Base-by-base conservation (phyloP, 2,797 vertebrate species). In the Gallinago nigripennis region DNA sequence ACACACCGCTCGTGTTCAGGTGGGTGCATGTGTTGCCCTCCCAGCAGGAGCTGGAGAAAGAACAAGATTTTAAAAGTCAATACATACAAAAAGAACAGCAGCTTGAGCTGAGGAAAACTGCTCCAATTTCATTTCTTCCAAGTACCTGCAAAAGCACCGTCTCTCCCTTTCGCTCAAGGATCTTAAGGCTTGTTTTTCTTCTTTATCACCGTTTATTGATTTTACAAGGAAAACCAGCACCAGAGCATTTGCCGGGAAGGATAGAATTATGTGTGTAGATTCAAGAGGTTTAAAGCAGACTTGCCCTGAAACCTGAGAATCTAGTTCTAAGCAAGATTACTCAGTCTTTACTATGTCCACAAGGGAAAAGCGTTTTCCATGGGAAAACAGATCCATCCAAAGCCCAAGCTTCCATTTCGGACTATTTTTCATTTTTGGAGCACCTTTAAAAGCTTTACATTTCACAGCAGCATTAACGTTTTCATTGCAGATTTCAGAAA, bases 211-310 rank as follows among this genome's bases (percentile, higher is more conserved):
- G 1, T 66, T 80, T 86, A 90, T 88, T 81, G 91, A 76, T 71
- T 92, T 80, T 78, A 82, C 56, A 87, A 76, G 61, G 84, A 83
- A 91, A 94, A 91, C 4, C 63, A 82, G 68, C 72, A 70, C 8
- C 24, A 14, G 37, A 66, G 50, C 53, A 23, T 54, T 69, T 45
- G 51, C 70, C 39, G 92, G 54, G 68, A 88, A 81, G 51, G 53
- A 53, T 48, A 56, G 63, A 78, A 84, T 92, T 77, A 43, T 5
- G 46, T 46, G 57, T 14, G 25, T 6, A 17, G 61, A 80, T 61
- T 66, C 28, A 20, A 72, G 60, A 66, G 63, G 54, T 84, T 95
- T 90, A 90, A 93, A 88, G 82, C 35, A 68, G 58, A 21, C 35
- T 88, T 60, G 51, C 19, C 12, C 28, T n/a, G 66, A 95, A 79